A percentile compares a stretch with the other conserved stretches of the same genome.
Evolutionary conservation across 2,888 invertebrate species (phyloP).

Genomic region (Andricus quercusramuli): DNA sequence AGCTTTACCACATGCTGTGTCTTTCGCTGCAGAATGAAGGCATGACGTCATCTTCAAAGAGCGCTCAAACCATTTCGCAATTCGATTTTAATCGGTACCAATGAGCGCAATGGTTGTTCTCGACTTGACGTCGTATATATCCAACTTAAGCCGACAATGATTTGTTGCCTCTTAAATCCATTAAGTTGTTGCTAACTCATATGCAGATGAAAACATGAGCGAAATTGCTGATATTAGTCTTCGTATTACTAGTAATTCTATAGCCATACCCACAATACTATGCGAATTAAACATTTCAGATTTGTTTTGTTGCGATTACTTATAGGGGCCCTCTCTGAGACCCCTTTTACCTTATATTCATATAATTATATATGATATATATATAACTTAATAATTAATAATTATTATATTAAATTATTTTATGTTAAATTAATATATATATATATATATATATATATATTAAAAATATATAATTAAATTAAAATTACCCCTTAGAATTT

Average conservation of each 20-base stretch:
- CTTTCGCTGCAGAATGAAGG: slow-evolving; percentile 48
- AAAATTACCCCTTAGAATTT: too few species aligned
- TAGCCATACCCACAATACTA: neutral
- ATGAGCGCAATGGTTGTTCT: slow-evolving; percentile 47
- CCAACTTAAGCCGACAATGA: slow-evolving; percentile 41
- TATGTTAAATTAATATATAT: too few species aligned
- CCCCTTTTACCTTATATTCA: too few species aligned
- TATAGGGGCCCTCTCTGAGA: too few species aligned
- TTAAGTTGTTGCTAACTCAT: slow-evolving; percentile 37
- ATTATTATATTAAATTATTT: too few species aligned
- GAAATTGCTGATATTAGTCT: slow-evolving; percentile 4
- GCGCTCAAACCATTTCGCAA: slow-evolving; percentile 66
- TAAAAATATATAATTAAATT: too few species aligned
- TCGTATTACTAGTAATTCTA: neutral
- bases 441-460: too few species aligned
- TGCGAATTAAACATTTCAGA: neutral
- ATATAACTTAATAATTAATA: too few species aligned
- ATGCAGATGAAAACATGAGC: neutral
- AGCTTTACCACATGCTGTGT: slow-evolving; percentile 42
- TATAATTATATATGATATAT: too few species aligned
- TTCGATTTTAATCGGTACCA: slow-evolving; percentile 67
- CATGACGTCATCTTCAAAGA: slow-evolving; percentile 64
- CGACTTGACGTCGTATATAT: slow-evolving; percentile 30
- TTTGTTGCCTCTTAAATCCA: slow-evolving; percentile 33
- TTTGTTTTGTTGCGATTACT: neutral